Evolutionary conservation across 2,888 invertebrate species (phyloP), one percentile per base, ranked within the genome.

Genomic region (Hetaerina titia): DNA sequence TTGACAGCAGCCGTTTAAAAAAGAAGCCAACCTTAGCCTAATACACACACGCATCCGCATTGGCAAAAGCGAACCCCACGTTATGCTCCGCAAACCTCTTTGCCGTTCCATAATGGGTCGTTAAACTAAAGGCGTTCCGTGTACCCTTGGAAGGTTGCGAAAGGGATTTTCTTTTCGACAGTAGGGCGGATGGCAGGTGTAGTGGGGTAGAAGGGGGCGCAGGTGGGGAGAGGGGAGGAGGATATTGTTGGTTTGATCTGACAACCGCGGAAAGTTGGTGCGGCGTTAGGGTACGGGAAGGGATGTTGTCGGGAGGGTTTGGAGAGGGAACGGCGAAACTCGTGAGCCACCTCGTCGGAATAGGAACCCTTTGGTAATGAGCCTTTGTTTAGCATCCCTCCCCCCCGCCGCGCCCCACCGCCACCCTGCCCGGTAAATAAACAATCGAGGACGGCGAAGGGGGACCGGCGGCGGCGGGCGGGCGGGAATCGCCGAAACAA

Each of bases 71-170:
- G 69, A 8, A 69, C 19, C 69, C 7, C n/a, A n/a, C n/a, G 69
- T 2, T 19, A n/a, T 22, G 69, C 17, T 69, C 17, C 22, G 22
- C 69, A 19, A 69, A n/a, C 69, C 69, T 22, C 69, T 22, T 22
- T n/a, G 31, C 7, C 60, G 25, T 25, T 13, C 31, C 81, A 25
- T 31, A 25, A 81, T 81, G 81, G 81, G 31, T 31, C 81, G 81
- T 81, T 13, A 81, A 31, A 31, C 31, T 31, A 81, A 81, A 31
- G 31, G 81, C 31, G 31, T 31, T 2, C 81, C 11, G 81, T 31
- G 81, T 81, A 81, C 81, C 81, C 81, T 81, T 31, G 69, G 69
- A 69, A 69, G 69, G 69, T 69, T n/a, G 81, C 81, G 81, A 81
- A 81, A 25, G 31, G 81, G 22, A 4, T 81, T 81, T 31, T 81